Evolutionary conservation across 2,113 vertebrate species (phyloP).

Genomic region (Catagonus wagneri): DNA sequence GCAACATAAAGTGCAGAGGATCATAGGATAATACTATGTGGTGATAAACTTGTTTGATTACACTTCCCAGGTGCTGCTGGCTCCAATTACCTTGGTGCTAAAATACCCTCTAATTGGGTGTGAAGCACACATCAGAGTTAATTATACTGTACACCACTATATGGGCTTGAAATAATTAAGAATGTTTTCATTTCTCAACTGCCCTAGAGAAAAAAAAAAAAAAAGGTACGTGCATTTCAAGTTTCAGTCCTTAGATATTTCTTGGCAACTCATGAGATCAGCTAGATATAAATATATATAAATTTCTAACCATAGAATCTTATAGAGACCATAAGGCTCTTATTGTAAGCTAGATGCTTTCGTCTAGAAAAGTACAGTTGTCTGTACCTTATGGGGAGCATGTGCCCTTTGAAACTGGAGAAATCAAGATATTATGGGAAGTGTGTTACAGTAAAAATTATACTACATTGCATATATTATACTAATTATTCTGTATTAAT

Average conservation of each 20-base stretch:
- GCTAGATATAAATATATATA: conserved; percentile 74
- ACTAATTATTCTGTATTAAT: not conserved
- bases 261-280: conserved; percentile 72
- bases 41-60: conserved; percentile 79
- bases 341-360: conserved; percentile 74
- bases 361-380: conserved; percentile 42
- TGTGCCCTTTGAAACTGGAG: conserved; percentile 56
- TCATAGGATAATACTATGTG: conserved; percentile 66
- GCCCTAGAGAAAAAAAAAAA: conserved; percentile 72
- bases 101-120: conserved; percentile 82
- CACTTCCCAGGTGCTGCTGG: conserved; percentile 80
- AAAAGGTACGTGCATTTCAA: conserved; percentile 79
- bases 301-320: conserved; percentile 70
- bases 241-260: conserved; percentile 73
- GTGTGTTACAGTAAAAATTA: not conserved
- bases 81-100: conserved; percentile 83
- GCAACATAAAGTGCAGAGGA: conserved; percentile 35
- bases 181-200: conserved; percentile 83
- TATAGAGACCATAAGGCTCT: conserved; percentile 58
- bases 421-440: conserved; percentile 45
- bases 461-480: not conserved
- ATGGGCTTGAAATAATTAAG: conserved; percentile 87
- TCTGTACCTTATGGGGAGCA: not conserved
- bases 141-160: conserved; percentile 77
- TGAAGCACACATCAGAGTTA: conserved; percentile 83